Evolutionary conservation across 2,888 invertebrate species (phyloP).

Genomic region (Hylaea fasciaria): DNA sequence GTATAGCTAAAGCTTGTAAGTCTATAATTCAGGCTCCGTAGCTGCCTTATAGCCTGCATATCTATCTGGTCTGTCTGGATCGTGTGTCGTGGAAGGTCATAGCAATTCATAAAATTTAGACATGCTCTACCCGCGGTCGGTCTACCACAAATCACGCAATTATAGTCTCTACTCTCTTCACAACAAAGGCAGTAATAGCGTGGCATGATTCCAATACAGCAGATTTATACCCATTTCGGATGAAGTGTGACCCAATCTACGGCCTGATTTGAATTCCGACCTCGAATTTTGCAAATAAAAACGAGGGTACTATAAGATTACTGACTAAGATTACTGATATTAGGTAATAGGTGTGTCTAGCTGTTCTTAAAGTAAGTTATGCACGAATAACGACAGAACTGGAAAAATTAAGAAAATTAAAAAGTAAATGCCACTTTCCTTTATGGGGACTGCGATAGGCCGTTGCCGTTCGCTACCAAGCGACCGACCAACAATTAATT

Average conservation of each 20-base stretch:
- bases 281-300: slow-evolving; percentile 51
- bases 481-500: slow-evolving; percentile 45
- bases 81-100: slow-evolving; percentile 68
- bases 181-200: slow-evolving; percentile 39
- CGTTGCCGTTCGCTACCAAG: slow-evolving; percentile 34
- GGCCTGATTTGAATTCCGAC: slow-evolving; percentile 55
- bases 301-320: too few relatives aligned
- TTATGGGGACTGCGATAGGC: slow-evolving; percentile 24
- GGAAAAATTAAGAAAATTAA: slow-evolving; percentile 35
- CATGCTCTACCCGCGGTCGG: slow-evolving; percentile 17
- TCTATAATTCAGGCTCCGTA: slow-evolving; percentile 3
- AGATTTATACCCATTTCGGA: slow-evolving; percentile 39
- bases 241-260: slow-evolving; percentile 36
- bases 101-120: slow-evolving; percentile 36
- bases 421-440: slow-evolving; percentile 40
- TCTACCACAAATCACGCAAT: slow-evolving; percentile 24
- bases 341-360: slow-evolving; percentile 2
- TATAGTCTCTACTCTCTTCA: slow-evolving; percentile 41
- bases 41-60: slow-evolving; percentile 18
- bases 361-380: not conserved
- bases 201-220: slow-evolving; percentile 38
- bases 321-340: too few relatives aligned
- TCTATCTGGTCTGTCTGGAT: slow-evolving; percentile 55
- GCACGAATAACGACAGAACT: not conserved
- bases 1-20: too few relatives aligned